These are phyloP conservation scores for Lottia gigantea DNA, from an alignment of 2,888 invertebrate genomes.

Conservation along the genomic window DNA sequence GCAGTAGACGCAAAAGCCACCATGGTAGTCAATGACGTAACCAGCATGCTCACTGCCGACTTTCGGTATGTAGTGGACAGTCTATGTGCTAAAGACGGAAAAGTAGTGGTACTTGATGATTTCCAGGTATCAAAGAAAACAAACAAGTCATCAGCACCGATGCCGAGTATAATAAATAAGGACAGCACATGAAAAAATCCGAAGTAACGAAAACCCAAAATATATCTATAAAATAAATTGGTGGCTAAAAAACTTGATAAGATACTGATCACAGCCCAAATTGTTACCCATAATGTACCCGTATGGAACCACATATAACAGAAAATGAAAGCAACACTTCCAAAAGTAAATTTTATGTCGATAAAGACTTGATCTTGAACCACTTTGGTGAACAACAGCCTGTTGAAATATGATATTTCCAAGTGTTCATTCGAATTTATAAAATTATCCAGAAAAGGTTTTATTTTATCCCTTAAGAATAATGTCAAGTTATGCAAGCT, in stretches of 20 bases:
- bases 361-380: constrained; percentile 36
- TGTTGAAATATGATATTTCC: constrained; percentile 40
- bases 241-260: constrained; percentile 44
- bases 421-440: constrained; percentile 19
- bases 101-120: constrained; percentile 32
- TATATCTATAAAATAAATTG: constrained; percentile 46
- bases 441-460: constrained; percentile 27
- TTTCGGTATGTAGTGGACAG: constrained; percentile 46
- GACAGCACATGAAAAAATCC: constrained; percentile 52
- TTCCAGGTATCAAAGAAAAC: constrained; percentile 54
- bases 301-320: constrained; percentile 47
- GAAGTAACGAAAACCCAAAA: constrained; percentile 45
- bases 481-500: constrained; percentile 27
- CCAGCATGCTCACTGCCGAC: constrained; percentile 46
- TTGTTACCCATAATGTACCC: constrained; percentile 45
- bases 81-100: constrained; percentile 40
- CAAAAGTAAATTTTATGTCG: constrained; percentile 40
- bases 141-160: constrained; percentile 52
- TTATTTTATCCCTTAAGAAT: constrained; percentile 32
- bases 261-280: constrained; percentile 41
- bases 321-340: constrained; percentile 47
- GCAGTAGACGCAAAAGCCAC: constrained; percentile 51
- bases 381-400: constrained; percentile 38
- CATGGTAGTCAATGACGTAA: constrained; percentile 51
- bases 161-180: constrained; percentile 49